These are phyloP conservation scores for Takifugu ocellatus DNA, from an alignment of 2,797 vertebrate species.

Conservation along the genomic window DNA sequence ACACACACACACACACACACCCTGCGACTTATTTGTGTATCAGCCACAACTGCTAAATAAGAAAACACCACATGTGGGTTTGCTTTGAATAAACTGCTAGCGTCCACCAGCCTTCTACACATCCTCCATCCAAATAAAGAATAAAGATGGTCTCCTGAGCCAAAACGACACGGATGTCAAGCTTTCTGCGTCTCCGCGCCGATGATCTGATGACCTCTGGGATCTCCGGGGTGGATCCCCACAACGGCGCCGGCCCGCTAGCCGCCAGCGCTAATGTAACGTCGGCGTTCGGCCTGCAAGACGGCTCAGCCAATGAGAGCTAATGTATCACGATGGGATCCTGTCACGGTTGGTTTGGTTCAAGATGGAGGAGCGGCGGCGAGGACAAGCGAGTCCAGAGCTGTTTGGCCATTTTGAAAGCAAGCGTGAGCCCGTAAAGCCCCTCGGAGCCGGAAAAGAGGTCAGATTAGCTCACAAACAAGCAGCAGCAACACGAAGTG, in stretches of 20 bases:
- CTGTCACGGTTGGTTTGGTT: slow-evolving; percentile 37
- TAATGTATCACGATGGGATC: slow-evolving; percentile 40
- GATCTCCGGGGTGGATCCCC: not conserved
- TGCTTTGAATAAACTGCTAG: slow-evolving; percentile 23
- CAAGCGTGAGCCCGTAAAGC: not conserved
- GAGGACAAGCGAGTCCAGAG: not conserved
- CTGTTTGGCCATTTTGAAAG: slow-evolving; percentile 4
- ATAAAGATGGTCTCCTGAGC: no score
- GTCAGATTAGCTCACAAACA: not conserved
- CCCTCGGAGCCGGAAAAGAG: not conserved
- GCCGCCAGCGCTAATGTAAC: slow-evolving; percentile 38
- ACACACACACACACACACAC: not conserved
- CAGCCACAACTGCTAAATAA: slow-evolving; percentile 7
- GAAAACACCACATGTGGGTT: slow-evolving; percentile 15
- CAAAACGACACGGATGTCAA: no score
- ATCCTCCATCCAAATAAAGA: no score
- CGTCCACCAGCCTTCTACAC: slow-evolving; percentile 3
- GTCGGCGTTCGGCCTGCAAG: slow-evolving; percentile 9
- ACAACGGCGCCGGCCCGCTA: slow-evolving; percentile 7
- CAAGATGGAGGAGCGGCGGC: slow-evolving; percentile 27
- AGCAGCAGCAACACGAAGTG: no score
- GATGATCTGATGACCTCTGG: not conserved
- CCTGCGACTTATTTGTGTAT: slow-evolving; percentile 7
- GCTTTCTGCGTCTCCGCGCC: not conserved
- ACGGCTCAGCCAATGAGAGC: slow-evolving; percentile 30